Evolutionary conservation across 2,113 vertebrate species (phyloP).

Genomic region (Charadrius vociferus): DNA sequence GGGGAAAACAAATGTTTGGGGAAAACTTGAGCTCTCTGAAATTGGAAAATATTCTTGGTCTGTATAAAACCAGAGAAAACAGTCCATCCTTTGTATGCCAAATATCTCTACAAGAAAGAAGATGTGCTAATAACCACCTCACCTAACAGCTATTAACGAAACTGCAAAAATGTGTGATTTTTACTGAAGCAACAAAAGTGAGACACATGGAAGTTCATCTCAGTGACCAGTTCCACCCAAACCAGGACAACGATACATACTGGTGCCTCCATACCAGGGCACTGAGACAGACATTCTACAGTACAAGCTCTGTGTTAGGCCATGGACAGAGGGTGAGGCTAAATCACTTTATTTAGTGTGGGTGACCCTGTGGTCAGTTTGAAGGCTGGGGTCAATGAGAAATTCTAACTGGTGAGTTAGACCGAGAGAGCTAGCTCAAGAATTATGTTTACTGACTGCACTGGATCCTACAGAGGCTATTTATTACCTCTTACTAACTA

Average conservation of each 20-base stretch:
- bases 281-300: not conserved
- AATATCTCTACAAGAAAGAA: not conserved
- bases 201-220: not conserved
- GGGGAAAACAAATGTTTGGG: not conserved
- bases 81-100: not conserved
- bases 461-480: not conserved
- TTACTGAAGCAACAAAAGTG: not conserved
- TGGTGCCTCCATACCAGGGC: not conserved
- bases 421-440: not conserved
- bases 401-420: not conserved
- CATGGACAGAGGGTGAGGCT: not conserved
- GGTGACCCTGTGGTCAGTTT: not conserved
- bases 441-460: not conserved
- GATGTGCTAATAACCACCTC: not conserved
- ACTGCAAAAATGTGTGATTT: not conserved
- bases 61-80: not conserved
- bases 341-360: not conserved
- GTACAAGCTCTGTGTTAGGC: not conserved
- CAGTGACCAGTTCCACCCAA: too few relatives aligned
- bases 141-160: not conserved
- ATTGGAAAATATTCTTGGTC: not conserved
- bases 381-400: not conserved
- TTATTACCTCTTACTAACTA: not conserved
- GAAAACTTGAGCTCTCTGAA: not conserved
- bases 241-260: not conserved